Base-by-base conservation (phyloP, 2,888 invertebrate species). In the Melanophora roralis region DNA sequence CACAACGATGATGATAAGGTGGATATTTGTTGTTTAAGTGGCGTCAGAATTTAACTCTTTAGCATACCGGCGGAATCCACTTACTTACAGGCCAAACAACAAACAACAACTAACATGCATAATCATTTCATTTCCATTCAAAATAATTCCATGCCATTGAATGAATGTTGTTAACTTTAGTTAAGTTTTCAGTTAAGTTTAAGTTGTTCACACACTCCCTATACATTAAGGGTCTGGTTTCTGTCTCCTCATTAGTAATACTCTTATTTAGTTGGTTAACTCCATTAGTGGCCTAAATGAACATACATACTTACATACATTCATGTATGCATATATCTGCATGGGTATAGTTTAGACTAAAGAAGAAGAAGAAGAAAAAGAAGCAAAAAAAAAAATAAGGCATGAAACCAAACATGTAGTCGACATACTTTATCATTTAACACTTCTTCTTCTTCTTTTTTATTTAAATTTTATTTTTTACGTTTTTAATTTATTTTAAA, bases 1-100 rank as follows among this genome's bases (percentile, higher is more conserved):
- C 12, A 59, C 38, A 14, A 21, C 38, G 19, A 34, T 65, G 45
- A 27, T 73, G 62, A 14, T 60, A 49, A 49, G 47, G 59, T 64
- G 55, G 47, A 45, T 45, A 19, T 45, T 47, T 60, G 65, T 59
- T 60, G 55, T 79, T 79, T 23, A 65, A 80, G 80, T 80, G 76
- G 80, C 80, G 80, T 80, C 80, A 80, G 72, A 80, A 73, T 76
- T 76, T 64, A 76, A 80, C 76, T 76, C 76, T 80, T 80, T 76
- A 76, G 72, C 80, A 80, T 80, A 80, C 68, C 76, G 76, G 43
- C 74, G 55, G 32, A 49, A 60, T 21, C 55, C 19, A 69, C 49
- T 16, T 32, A 62, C 36, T 47, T 47, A 57, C 27, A 69, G 14
- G 36, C 32, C 51, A 34, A 27, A 8, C 45, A 32, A 45, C n/a